Evolutionary conservation across 2,888 invertebrate genomes (phyloP).

Genomic region (Dicyrtoma fusca): DNA sequence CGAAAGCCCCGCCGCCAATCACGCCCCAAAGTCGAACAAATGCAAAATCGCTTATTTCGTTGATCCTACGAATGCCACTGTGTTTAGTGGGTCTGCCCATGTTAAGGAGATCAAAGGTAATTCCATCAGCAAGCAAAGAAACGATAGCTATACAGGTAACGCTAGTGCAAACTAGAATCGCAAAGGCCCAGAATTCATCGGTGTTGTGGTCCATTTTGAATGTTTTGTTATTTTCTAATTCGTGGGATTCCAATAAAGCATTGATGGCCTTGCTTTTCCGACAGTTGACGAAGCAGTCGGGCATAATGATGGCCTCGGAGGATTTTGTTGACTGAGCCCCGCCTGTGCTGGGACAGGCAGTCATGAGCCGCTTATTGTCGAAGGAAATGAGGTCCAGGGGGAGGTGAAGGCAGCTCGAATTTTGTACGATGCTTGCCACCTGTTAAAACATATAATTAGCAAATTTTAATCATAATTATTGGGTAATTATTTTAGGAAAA

Average conservation of each 20-base stretch:
- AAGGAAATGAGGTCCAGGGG: slow-evolving; percentile 7
- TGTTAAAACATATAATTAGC: background rate
- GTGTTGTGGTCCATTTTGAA: background rate
- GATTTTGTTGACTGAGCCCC: background rate
- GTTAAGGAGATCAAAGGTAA: slow-evolving; percentile 17
- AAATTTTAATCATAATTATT: no score
- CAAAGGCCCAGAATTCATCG: background rate
- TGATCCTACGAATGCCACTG: no score
- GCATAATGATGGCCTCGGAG: background rate
- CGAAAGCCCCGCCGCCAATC: slow-evolving; percentile 1
- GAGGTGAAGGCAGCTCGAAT: slow-evolving; percentile 8
- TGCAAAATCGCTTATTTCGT: no score
- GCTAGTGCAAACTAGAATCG: background rate
- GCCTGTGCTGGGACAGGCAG: background rate
- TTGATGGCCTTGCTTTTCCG: background rate
- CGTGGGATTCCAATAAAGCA: background rate
- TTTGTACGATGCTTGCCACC: background rate
- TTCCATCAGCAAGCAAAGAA: background rate
- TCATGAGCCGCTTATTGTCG: slow-evolving; percentile 16
- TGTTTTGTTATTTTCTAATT: background rate
- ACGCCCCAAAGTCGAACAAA: slow-evolving; percentile 10
- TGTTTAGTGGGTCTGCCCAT: no score
- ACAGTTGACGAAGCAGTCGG: slow-evolving; percentile 9
- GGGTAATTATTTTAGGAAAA: no score
- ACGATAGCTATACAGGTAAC: background rate